Evolutionary conservation across 1,140 invertebrate species (phyloP).

Genomic region (Drosophila mojavensis): DNA sequence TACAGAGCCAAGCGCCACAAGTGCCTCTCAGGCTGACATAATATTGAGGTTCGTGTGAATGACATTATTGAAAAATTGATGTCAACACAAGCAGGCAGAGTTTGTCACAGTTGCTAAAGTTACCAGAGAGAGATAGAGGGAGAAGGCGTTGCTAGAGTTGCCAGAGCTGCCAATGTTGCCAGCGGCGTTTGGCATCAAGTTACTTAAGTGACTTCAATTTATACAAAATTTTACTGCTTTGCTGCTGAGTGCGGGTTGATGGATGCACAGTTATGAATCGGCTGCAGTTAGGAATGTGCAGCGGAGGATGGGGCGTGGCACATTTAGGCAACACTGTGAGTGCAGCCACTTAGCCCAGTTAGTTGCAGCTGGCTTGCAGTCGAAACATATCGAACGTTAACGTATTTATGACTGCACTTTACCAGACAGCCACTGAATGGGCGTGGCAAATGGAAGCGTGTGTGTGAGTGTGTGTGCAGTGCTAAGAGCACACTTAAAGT

Average conservation of each 20-base stretch:
- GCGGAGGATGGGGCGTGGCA: neutral
- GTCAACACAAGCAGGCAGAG: neutral
- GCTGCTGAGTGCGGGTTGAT: slow-evolving; percentile 33
- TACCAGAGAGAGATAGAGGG: neutral
- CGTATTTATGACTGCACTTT: slow-evolving; percentile 79
- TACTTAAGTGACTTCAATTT: slow-evolving; percentile 61
- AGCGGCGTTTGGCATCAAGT: slow-evolving; percentile 28
- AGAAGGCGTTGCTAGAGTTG: neutral
- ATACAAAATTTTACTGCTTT: slow-evolving; percentile 45
- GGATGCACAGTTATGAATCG: slow-evolving; percentile 14
- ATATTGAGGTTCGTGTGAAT: slow-evolving; percentile 5
- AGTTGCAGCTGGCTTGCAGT: slow-evolving; percentile 67
- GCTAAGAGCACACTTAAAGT: slow-evolving; percentile 36
- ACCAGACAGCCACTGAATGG: slow-evolving; percentile 66
- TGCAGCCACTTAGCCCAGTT: slow-evolving; percentile 71
- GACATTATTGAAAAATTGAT: slow-evolving; percentile 29
- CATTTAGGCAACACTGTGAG: slow-evolving; percentile 55
- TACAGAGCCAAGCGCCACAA: neutral
- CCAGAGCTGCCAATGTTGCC: slow-evolving; percentile 13
- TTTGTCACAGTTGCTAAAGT: neutral
- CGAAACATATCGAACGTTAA: slow-evolving; percentile 75
- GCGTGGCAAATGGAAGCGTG: slow-evolving; percentile 7
- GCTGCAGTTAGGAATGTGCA: slow-evolving; percentile 19
- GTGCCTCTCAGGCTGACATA: neutral
- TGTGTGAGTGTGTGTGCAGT: neutral